These are phyloP conservation scores for Australoheros scitulus DNA, from an alignment of 2,113 vertebrate genomes.

Conservation along the genomic window DNA sequence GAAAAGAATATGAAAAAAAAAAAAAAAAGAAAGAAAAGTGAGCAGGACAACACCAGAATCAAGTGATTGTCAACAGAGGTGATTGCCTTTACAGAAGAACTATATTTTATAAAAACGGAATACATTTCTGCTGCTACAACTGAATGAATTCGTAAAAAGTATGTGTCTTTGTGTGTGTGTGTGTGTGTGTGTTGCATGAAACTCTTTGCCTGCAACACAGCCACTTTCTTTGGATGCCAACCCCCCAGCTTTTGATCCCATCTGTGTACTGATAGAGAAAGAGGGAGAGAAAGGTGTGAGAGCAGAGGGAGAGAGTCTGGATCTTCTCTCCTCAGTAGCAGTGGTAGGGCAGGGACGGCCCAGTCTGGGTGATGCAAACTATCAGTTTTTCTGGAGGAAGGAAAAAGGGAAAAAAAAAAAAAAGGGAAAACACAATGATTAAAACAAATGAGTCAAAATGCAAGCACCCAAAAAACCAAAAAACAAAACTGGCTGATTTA, in stretches of 20 bases:
- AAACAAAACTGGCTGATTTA: background rate
- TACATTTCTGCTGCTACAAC: conserved; percentile 72
- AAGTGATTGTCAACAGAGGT: conserved; percentile 79
- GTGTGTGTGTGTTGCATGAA: conserved; percentile 25
- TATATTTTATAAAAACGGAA: conserved; percentile 66
- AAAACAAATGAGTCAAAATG: background rate
- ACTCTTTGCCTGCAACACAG: conserved; percentile 50
- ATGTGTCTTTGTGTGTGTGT: background rate
- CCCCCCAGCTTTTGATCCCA: conserved; percentile 60
- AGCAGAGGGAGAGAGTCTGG: conserved; percentile 40
- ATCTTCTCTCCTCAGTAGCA: conserved; percentile 78
- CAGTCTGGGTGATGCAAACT: conserved; percentile 80
- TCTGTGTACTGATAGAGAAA: conserved; percentile 28
- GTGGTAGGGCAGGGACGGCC: conserved; percentile 78
- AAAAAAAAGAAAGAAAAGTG: conserved; percentile 19
- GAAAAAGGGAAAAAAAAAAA: background rate
- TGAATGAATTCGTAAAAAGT: conserved; percentile 50
- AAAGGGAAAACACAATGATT: background rate
- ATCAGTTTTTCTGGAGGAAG: conserved; percentile 81
- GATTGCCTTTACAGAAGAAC: conserved; percentile 73
- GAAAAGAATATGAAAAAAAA: no score
- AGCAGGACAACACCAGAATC: conserved; percentile 50
- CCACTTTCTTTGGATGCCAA: conserved; percentile 75
- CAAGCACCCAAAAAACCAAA: background rate
- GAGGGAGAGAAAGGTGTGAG: background rate